A percentile compares a stretch with the other conserved stretches of the same genome.
These are phyloP conservation scores for Goniozus legneri DNA, from an alignment of 1,140 invertebrate genomes.

Conservation along the genomic window DNA sequence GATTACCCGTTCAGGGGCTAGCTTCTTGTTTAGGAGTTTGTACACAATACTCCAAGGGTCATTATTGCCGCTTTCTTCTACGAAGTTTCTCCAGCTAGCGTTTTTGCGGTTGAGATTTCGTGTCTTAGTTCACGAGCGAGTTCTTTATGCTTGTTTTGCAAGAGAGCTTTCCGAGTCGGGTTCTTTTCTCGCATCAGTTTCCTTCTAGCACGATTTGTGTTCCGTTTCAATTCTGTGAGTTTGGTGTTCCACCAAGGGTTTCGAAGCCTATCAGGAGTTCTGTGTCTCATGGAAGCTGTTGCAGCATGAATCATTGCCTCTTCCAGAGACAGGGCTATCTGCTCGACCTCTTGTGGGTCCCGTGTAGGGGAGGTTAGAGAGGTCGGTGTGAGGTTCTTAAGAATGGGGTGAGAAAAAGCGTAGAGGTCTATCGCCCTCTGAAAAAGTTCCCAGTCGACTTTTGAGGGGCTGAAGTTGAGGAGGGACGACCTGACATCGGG, in stretches of 20 bases:
- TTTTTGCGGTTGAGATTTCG: background rate
- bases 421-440: background rate
- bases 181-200: background rate
- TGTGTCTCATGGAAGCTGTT: background rate
- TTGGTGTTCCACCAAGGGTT: slow-evolving; percentile 18
- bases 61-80: slow-evolving; percentile 14
- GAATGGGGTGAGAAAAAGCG: no score
- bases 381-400: no score
- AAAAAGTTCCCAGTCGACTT: slow-evolving; percentile 17
- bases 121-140: no score
- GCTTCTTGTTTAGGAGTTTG: slow-evolving; percentile 8
- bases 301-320: background rate
- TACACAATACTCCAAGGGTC: slow-evolving; percentile 14
- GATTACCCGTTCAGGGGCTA: background rate
- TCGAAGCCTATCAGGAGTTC: background rate
- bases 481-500: no score
- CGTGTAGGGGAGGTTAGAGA: no score
- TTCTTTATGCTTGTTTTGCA: background rate
- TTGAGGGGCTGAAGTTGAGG: slow-evolving; percentile 8
- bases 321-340: background rate
- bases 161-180: slow-evolving; percentile 1
- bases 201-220: slow-evolving; percentile 1
- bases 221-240: slow-evolving; percentile 8
- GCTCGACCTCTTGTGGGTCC: background rate
- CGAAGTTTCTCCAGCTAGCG: slow-evolving; percentile 16